These are phyloP conservation scores for Leptinotarsa peninsularis DNA, from an alignment of 2,888 invertebrate species.

Conservation along the genomic window DNA sequence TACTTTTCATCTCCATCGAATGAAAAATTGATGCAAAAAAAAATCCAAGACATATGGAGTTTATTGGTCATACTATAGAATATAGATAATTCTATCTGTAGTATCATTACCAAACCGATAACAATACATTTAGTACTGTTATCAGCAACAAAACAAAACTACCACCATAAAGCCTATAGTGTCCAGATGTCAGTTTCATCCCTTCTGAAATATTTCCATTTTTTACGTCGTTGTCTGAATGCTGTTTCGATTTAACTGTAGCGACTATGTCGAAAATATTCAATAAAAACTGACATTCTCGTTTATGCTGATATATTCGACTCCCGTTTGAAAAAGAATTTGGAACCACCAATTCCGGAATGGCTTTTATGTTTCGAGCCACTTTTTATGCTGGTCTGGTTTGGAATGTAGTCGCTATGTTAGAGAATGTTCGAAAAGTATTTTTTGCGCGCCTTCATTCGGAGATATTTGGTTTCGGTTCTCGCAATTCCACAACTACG, in stretches of 20 bases:
- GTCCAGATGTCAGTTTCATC: neutral
- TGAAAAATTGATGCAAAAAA: no score
- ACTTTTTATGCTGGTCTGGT: conserved; percentile 31
- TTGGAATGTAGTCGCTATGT: neutral
- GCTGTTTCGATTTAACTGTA: conserved; percentile 12
- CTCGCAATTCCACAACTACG: neutral
- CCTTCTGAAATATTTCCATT: neutral
- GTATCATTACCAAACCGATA: neutral
- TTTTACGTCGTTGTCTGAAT: neutral
- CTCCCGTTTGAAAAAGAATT: conserved; percentile 41
- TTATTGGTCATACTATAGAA: no score
- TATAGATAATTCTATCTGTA: neutral
- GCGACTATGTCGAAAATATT: conserved; percentile 45
- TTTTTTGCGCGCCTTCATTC: conserved; percentile 1
- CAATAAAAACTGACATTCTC: conserved; percentile 46
- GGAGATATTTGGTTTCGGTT: neutral
- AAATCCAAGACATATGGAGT: no score
- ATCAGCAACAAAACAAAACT: neutral
- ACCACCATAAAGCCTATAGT: neutral
- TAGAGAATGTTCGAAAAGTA: conserved; percentile 1
- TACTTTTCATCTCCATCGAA: no score
- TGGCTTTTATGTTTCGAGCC: conserved; percentile 21
- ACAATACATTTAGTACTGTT: neutral
- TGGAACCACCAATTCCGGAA: conserved; percentile 38
- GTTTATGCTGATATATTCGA: conserved; percentile 49